Conservation (phyloP, 2,113 vertebrate genomes). For the Pteropus alecto region DNA sequence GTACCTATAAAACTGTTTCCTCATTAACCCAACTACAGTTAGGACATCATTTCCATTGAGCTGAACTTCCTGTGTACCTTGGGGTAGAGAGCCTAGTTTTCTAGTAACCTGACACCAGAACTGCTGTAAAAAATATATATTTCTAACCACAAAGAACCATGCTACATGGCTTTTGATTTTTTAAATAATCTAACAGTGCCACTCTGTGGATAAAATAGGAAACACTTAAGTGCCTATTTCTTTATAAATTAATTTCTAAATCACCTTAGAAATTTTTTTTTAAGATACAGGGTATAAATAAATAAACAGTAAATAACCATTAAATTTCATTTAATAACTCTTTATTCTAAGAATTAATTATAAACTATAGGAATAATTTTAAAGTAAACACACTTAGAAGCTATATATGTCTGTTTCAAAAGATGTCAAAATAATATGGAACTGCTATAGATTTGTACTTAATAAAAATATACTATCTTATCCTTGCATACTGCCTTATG, state of each 20-base stretch:
- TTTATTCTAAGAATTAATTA: neutral
- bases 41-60: neutral
- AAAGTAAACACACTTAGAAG: neutral
- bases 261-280: neutral
- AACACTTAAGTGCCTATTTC: neutral
- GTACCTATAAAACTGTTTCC: neutral
- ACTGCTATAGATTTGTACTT: neutral
- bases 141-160: conserved; percentile 12
- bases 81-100: neutral
- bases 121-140: conserved; percentile 32
- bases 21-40: neutral
- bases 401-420: neutral
- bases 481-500: neutral
- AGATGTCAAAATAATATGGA: neutral
- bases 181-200: conserved; percentile 66
- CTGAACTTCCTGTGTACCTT: neutral
- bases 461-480: neutral
- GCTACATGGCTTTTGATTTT: neutral
- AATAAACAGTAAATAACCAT: neutral
- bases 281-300: neutral
- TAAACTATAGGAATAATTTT: neutral
- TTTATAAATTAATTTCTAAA: neutral
- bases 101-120: neutral
- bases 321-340: neutral
- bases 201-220: conserved; percentile 70